Evolutionary conservation across 2,113 vertebrate species (phyloP).

Genomic region (Corythoichthys haematopterus): DNA sequence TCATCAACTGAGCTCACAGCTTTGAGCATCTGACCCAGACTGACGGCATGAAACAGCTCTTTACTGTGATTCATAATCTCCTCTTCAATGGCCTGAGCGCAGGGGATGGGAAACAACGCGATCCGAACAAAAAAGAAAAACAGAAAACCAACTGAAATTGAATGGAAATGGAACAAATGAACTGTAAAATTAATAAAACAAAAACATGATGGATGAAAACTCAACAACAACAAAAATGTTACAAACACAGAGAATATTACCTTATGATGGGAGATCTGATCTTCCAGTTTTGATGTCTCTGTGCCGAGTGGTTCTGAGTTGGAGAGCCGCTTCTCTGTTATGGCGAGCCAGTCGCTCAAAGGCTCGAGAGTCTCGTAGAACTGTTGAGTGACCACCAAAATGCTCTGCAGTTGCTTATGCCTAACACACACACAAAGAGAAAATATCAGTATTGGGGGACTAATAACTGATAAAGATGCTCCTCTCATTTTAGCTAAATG

Average conservation of each 20-base stretch:
- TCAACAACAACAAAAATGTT: constrained; percentile 1
- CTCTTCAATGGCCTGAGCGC: constrained; percentile 86
- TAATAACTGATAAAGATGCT: background rate
- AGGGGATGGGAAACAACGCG: constrained; percentile 20
- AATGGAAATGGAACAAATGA: constrained; percentile 44
- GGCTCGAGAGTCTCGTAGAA: constrained; percentile 93
- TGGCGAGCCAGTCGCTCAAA: constrained; percentile 82
- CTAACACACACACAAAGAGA: constrained; percentile 55
- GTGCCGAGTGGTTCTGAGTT: constrained; percentile 91
- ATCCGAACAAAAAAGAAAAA: constrained; percentile 39
- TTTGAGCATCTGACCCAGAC: constrained; percentile 87
- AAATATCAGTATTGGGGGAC: background rate
- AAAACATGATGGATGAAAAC: constrained; percentile 19
- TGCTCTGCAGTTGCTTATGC: constrained; percentile 88
- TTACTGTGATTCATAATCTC: constrained; percentile 86
- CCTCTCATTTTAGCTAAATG: background rate
- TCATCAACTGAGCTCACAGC: constrained; percentile 88
- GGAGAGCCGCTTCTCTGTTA: constrained; percentile 83
- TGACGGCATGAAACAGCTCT: constrained; percentile 87
- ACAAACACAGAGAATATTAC: constrained; percentile 54
- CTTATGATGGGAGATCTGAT: constrained; percentile 91
- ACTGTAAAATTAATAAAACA: constrained; percentile 29
- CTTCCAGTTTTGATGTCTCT: constrained; percentile 82
- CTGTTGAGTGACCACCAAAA: constrained; percentile 87
- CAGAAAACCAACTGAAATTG: constrained; percentile 21